These are phyloP conservation scores for Pitangus sulphuratus DNA, from an alignment of 2,797 vertebrate species.

Conservation along the genomic window DNA sequence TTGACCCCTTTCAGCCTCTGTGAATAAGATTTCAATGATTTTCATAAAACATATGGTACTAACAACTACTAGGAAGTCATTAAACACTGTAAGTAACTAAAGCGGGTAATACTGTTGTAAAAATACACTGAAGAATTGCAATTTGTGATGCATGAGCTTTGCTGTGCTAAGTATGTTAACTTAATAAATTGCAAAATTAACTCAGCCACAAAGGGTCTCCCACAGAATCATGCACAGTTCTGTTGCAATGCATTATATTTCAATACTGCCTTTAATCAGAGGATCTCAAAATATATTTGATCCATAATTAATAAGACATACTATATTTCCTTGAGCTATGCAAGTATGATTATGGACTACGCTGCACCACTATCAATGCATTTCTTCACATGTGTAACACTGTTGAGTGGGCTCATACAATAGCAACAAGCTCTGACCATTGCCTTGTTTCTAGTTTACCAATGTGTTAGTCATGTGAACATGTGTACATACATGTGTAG, in stretches of 20 bases:
- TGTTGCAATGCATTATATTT: constrained; percentile 17
- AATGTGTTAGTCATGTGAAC: background rate
- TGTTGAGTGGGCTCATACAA: background rate
- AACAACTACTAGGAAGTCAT: background rate
- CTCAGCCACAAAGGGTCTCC: background rate
- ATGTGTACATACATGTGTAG: background rate
- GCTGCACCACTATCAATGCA: background rate
- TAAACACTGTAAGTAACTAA: constrained; percentile 22
- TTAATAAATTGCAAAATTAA: constrained; percentile 20
- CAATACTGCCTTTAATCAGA: background rate
- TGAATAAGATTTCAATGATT: background rate
- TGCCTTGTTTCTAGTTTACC: background rate
- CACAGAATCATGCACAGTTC: background rate
- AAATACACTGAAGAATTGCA: background rate
- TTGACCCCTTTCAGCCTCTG: background rate
- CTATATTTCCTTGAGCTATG: background rate
- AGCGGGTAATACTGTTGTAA: background rate
- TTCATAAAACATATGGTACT: background rate
- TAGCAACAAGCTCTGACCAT: background rate
- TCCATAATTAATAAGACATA: background rate
- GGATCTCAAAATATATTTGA: background rate
- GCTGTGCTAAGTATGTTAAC: background rate
- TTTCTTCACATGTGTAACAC: background rate
- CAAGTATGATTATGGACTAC: background rate
- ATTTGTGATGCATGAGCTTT: constrained; percentile 27